A percentile compares a stretch with the other conserved stretches of the same genome.
These are phyloP conservation scores for Chrysogorgia sp. DNA, from an alignment of 92 coral and sea anemone genomes.

Conservation along the genomic window DNA sequence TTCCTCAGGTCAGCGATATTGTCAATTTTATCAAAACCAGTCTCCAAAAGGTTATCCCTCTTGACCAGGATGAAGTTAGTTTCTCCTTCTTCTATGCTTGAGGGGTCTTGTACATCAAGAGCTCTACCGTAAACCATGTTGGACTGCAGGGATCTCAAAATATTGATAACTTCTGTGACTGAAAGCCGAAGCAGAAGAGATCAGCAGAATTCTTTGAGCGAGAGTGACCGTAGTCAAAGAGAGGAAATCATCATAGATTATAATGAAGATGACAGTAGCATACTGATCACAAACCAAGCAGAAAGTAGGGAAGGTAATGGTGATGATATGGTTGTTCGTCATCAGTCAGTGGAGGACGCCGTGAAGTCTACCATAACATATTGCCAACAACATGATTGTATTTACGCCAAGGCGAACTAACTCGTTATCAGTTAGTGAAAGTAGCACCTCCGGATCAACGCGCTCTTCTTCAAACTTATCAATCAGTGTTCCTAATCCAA, in stretches of 20 bases:
- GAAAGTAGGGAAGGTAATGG: too few relatives aligned
- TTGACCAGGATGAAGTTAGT: slow-evolving; percentile 39
- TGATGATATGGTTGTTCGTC: not conserved
- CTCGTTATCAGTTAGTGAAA: slow-evolving; percentile 6
- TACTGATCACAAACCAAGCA: too few relatives aligned
- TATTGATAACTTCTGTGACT: slow-evolving; percentile 24
- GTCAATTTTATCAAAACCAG: slow-evolving; percentile 45
- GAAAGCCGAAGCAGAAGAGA: not conserved
- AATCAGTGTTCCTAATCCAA: slow-evolving; percentile 1
- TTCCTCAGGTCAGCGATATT: slow-evolving; percentile 31
- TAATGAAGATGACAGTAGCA: too few relatives aligned
- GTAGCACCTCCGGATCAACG: slow-evolving; percentile 5
- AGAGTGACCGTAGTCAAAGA: not conserved
- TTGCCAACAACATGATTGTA: too few relatives aligned
- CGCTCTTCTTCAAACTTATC: slow-evolving; percentile 11
- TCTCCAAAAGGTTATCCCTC: slow-evolving; percentile 36
- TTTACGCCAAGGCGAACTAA: slow-evolving; percentile 12
- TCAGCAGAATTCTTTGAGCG: not conserved
- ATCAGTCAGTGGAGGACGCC: not conserved
- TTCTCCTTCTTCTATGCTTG: slow-evolving; percentile 43
- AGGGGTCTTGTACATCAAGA: slow-evolving; percentile 36
- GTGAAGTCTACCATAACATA: not conserved
- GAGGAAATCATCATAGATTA: not conserved
- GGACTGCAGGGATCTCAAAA: slow-evolving; percentile 39
- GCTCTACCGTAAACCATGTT: slow-evolving; percentile 41